These are phyloP conservation scores for Apis florea DNA, from an alignment of 1,140 invertebrate genomes.

Conservation along the genomic window DNA sequence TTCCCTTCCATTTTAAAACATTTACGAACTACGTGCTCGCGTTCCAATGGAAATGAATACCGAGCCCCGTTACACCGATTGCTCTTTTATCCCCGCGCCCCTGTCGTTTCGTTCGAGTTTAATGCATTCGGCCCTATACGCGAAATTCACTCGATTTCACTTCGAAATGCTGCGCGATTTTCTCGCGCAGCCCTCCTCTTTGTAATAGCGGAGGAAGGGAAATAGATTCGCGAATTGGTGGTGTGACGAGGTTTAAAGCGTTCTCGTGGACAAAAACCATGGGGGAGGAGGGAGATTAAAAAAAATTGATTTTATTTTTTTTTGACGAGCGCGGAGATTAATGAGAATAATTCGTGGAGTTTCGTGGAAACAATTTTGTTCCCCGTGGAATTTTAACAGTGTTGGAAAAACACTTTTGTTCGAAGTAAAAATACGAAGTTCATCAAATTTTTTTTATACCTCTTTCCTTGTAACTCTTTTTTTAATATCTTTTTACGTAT, in stretches of 20 bases:
- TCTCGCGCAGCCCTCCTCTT: background rate
- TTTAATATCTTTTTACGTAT: too few relatives aligned
- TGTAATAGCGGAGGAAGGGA: too few relatives aligned
- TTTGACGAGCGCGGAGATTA: too few relatives aligned
- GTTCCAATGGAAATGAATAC: slow-evolving; percentile 26
- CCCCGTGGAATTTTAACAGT: too few relatives aligned
- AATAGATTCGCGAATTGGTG: background rate
- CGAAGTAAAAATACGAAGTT: too few relatives aligned
- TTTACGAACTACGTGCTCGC: background rate
- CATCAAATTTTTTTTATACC: background rate
- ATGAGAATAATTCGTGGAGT: too few relatives aligned
- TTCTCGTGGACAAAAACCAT: too few relatives aligned
- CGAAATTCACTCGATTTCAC: slow-evolving; percentile 35
- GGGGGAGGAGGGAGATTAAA: background rate
- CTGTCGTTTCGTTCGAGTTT: slow-evolving; percentile 12
- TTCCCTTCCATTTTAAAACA: slow-evolving; percentile 21
- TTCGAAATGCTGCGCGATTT: slow-evolving; percentile 2
- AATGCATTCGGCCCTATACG: slow-evolving; percentile 8
- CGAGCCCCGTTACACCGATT: background rate
- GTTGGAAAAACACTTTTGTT: too few relatives aligned
- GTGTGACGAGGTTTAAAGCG: too few relatives aligned
- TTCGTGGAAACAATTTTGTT: too few relatives aligned
- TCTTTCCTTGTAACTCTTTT: too few relatives aligned
- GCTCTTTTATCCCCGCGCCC: background rate
- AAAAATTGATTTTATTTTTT: too few relatives aligned